Evolutionary conservation across 2,888 invertebrate genomes (phyloP), one percentile per base, ranked within the genome.

Genomic region (Micoletzkya japonica): DNA sequence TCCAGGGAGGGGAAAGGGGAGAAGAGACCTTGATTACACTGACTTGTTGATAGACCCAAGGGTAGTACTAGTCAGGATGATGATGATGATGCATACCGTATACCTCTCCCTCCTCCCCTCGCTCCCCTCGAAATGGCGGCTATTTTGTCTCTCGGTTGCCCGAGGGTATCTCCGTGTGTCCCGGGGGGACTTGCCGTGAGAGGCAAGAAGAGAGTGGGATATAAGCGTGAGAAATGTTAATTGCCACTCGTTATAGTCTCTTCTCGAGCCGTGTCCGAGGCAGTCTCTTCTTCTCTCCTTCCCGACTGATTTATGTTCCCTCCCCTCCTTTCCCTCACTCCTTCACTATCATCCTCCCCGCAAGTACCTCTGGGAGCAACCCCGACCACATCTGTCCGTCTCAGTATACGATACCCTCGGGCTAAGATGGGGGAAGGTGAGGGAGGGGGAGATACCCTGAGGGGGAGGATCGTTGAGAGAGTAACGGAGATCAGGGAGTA

Each of bases 341-440:
- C 28, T n/a, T n/a, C 49, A 26, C 64, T 64, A 50, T 64, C 64
- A 64, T 52, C 32, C 52, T 32, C n/a, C 34, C 37, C 64, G 36
- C 54, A 61, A 61, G 61, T 61, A 61, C 61, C 61, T 61, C 61
- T 49, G 61, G 58, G 58, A 58, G n/a, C n/a, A 4, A 37, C 58
- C 26, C 32, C 26, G n/a, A n/a, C 26, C 58, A 37, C 58, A 58
- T 61, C 61, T 61, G 44, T 44, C 49, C n/a, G 14, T 61, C 61
- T 61, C 61, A 37, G 34, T 57, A 57, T 57, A 34, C 57, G 57
- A 57, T 57, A 32, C 56, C 17, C 36, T 14, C n/a, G n/a, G n/a
- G n/a, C n/a, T n/a, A n/a, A n/a, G n/a, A n/a, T n/a, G n/a, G n/a
- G n/a, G n/a, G n/a, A n/a, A n/a, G 10, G 10, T 20, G 44, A 44